Conservation (phyloP, 2,888 invertebrate species). For the Nemotelus nigrinus region DNA sequence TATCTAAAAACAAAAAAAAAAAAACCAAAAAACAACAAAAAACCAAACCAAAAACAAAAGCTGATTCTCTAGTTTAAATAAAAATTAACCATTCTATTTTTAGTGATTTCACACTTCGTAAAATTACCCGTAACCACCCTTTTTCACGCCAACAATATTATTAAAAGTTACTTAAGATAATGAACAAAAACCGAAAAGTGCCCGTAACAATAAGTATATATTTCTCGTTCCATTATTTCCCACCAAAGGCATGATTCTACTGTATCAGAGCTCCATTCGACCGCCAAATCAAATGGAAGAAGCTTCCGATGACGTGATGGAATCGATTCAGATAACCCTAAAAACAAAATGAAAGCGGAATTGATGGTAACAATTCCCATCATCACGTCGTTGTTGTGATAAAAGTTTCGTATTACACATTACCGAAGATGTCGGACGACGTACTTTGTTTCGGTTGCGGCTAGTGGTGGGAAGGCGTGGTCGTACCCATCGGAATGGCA, state of each 20-base stretch:
- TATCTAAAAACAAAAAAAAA: no score
- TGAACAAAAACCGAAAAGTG: slow-evolving; percentile 13
- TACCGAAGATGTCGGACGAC: slow-evolving; percentile 25
- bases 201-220: background rate
- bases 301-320: slow-evolving; percentile 19
- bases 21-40: no score
- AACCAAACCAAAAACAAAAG: no score
- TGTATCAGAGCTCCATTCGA: background rate
- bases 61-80: no score
- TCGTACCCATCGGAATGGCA: background rate
- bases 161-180: slow-evolving; percentile 24
- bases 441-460: slow-evolving; percentile 10
- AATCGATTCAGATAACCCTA: slow-evolving; percentile 40
- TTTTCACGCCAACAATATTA: background rate
- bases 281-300: slow-evolving; percentile 15
- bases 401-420: slow-evolving; percentile 49
- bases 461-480: background rate
- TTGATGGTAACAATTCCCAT: slow-evolving; percentile 35
- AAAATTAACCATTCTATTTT: no score
- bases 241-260: background rate
- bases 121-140: background rate
- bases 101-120: no score
- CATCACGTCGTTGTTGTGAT: slow-evolving; percentile 40
- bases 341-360: slow-evolving; percentile 38
- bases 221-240: background rate